Evolutionary conservation across 2,797 vertebrate genomes (phyloP).

Genomic region (Sylvilagus floridanus): DNA sequence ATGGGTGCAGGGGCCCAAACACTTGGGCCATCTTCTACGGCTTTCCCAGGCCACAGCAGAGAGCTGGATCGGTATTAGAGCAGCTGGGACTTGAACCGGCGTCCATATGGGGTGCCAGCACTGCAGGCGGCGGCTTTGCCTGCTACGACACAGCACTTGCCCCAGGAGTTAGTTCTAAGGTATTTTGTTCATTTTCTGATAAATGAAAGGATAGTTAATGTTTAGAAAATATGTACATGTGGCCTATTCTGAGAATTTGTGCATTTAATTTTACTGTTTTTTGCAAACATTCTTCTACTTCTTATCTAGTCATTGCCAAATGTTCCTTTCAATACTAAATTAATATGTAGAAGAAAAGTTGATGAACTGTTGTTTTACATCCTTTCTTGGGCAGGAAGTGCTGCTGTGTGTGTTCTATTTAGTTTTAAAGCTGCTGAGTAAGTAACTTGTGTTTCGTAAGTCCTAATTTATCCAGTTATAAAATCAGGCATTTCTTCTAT

Average conservation of each 20-base stretch:
- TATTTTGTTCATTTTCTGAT: background rate
- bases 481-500: background rate
- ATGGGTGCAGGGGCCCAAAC: too few species aligned
- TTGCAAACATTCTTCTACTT: background rate
- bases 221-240: background rate
- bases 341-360: background rate
- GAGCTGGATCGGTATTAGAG: too few species aligned
- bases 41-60: too few species aligned
- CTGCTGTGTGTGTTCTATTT: constrained; percentile 21
- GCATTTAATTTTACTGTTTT: constrained; percentile 35
- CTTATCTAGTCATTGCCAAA: constrained; percentile 9
- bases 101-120: too few species aligned
- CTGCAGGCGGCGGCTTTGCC: too few species aligned
- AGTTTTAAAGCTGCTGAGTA: constrained; percentile 24
- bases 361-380: constrained; percentile 21
- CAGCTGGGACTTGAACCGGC: too few species aligned
- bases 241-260: constrained; percentile 25
- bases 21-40: too few species aligned
- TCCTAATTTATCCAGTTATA: constrained; percentile 8
- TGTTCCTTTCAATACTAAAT: constrained; percentile 4
- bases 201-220: constrained; percentile 5
- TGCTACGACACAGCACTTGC: too few species aligned
- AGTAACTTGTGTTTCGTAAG: background rate
- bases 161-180: background rate
- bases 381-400: constrained; percentile 2